Base-by-base conservation (phyloP, 1,140 invertebrate genomes). In the Andricus grossulariae region DNA sequence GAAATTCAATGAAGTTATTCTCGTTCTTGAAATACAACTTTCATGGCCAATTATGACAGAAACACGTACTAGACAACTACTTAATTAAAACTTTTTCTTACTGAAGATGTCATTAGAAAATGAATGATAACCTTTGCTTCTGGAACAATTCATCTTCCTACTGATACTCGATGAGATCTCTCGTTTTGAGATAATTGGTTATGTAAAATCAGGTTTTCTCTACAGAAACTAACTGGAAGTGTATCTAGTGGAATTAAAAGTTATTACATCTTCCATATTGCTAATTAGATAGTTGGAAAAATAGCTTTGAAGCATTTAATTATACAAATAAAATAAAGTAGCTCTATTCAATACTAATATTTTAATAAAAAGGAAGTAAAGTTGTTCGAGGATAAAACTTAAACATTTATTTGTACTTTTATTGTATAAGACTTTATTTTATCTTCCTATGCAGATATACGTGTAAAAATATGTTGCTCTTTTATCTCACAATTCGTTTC, bases 1-100 rank as follows among this genome's bases (percentile, higher is more conserved):
- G 57, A 66, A 66, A 66, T 66, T 66, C 57, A 66, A 66, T 66
- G 57, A 66, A 66, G 57, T 66, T 25, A 66, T 66, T 66, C 57
- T 39, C 25, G 13, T 66, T 66, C 57, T 66, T 66, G 32, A n/a
- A 66, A 39, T 10, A 45, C 57, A 66, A 66, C 57, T 66, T 66
- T 66, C 57, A 39, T 66, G 13, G 15, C 57, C 57, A 66, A 39
- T 66, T 66, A 25, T 39, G 32, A 39, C 13, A 66, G 39, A 66
- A 60, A 45, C 25, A 16, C 39, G 25, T 6, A 66, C 4, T 32
- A 66, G 15, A 16, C 3, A 39, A 39, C 57, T 25, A 66, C n/a
- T 66, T 66, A 39, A 39, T 66, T 66, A 39, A 66, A 60, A 39
- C 5, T 6, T 66, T 15, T 16, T 66, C 6, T 25, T 66, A 10